A percentile compares a stretch with the other conserved stretches of the same genome.
Conservation (phyloP, 2,113 vertebrate species). For the Oxygymnocypris stewartii region DNA sequence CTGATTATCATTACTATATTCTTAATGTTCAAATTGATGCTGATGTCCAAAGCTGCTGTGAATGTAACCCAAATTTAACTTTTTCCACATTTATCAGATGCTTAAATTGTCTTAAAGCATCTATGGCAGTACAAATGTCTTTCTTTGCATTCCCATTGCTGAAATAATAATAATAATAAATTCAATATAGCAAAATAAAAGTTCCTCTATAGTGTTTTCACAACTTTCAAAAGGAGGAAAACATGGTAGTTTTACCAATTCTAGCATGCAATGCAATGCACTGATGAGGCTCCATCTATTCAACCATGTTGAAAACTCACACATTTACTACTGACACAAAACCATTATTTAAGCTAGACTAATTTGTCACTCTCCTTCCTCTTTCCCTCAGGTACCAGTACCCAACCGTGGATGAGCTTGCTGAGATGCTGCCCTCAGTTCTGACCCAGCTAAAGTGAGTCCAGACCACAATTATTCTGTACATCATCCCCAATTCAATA, state of each 20-base stretch:
- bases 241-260: too few species aligned
- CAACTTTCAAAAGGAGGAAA: too few species aligned
- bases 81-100: too few species aligned
- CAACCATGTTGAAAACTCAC: neutral
- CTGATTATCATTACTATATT: neutral
- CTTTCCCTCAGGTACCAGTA: constrained; percentile 84
- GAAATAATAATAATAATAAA: too few species aligned
- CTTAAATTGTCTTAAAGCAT: too few species aligned
- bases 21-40: neutral
- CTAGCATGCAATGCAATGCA: neutral
- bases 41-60: too few species aligned
- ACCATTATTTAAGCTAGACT: neutral
- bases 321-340: neutral
- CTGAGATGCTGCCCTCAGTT: constrained; percentile 90
- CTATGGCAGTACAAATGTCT: too few species aligned
- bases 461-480: neutral
- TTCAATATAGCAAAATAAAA: too few species aligned
- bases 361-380: neutral
- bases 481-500: neutral
- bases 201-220: too few species aligned
- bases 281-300: neutral
- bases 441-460: constrained; percentile 88
- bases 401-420: constrained; percentile 91
- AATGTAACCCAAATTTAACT: too few species aligned
- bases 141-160: too few species aligned